Conservation (phyloP, 2,797 vertebrate species). For the Chelmon rostratus region DNA sequence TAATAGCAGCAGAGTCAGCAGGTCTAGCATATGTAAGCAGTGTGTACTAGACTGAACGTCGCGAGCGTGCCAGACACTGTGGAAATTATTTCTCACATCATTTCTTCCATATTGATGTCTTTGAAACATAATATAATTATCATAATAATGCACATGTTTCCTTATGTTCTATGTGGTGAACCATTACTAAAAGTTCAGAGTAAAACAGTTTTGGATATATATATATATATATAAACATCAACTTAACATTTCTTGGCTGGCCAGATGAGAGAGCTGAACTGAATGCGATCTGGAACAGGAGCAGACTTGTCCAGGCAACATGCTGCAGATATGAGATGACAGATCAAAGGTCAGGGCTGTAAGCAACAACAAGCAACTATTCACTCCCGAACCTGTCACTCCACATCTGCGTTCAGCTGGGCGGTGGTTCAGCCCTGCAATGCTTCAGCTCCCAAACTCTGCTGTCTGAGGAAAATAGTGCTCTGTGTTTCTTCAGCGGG, state of each 20-base stretch:
- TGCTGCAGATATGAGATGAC: constrained; percentile 44
- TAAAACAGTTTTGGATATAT: no score
- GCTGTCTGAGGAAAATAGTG: constrained; percentile 7
- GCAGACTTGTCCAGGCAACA: constrained; percentile 17
- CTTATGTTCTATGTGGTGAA: background rate
- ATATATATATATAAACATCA: no score
- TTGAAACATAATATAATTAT: background rate
- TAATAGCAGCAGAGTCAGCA: no score
- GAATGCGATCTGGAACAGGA: constrained; percentile 29
- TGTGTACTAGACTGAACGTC: no score
- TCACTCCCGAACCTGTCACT: constrained; percentile 60
- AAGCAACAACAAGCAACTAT: constrained; percentile 30
- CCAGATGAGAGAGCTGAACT: background rate
- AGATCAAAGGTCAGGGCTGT: constrained; percentile 47
- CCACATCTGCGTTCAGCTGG: constrained; percentile 40
- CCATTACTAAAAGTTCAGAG: background rate
- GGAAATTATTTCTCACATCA: background rate
- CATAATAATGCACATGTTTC: background rate
- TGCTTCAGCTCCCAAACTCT: constrained; percentile 18
- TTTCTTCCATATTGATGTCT: background rate
- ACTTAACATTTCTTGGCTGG: background rate
- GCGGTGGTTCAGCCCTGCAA: background rate
- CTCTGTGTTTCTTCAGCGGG: constrained; percentile 1
- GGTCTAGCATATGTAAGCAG: no score
- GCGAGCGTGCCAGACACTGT: no score